phyloP scores from a whole-genome alignment of 1,140 invertebrate genomes.

The Drosophila ohnishii region DNA sequence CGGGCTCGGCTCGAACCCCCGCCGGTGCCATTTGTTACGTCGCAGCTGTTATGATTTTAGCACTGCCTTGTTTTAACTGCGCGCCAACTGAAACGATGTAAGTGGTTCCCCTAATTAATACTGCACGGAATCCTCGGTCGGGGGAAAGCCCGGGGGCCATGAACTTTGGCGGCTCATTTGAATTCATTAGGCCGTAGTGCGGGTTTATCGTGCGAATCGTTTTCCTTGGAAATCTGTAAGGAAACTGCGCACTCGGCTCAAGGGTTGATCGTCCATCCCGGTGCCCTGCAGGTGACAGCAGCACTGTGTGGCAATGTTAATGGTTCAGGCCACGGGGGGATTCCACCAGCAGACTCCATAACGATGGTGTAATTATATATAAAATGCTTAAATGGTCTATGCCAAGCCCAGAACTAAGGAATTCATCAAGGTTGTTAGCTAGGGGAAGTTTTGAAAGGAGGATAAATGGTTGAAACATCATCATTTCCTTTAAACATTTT shows the following conservation, averaged over 20 bases:
- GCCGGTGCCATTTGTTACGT: slow-evolving; percentile 66
- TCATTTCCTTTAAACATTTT: neutral
- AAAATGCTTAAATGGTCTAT: slow-evolving; percentile 40
- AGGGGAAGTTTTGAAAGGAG: neutral
- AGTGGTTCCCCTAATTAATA: slow-evolving; percentile 76
- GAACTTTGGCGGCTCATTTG: slow-evolving; percentile 62
- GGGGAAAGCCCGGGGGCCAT: slow-evolving; percentile 23
- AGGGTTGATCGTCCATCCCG: slow-evolving; percentile 28
- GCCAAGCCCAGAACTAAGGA: slow-evolving; percentile 37
- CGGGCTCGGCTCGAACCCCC: slow-evolving; percentile 35
- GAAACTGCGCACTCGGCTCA: slow-evolving; percentile 55
- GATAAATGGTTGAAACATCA: slow-evolving; percentile 13
- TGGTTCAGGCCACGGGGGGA: slow-evolving; percentile 54
- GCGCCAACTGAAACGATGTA: slow-evolving; percentile 44
- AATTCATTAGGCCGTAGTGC: slow-evolving; percentile 60
- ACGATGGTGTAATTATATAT: slow-evolving; percentile 66
- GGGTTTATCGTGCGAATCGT: slow-evolving; percentile 32
- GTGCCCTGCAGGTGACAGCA: slow-evolving; percentile 69
- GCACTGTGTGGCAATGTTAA: slow-evolving; percentile 58
- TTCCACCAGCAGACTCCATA: slow-evolving; percentile 55
- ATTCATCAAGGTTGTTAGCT: slow-evolving; percentile 27
- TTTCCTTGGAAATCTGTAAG: slow-evolving; percentile 35
- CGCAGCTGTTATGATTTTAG: slow-evolving; percentile 76
- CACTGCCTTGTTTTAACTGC: slow-evolving; percentile 53
- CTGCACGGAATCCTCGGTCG: slow-evolving; percentile 45